Base-by-base conservation (phyloP, 92 coral and sea anemone genomes). In the Zoanthus sansibaricus region DNA sequence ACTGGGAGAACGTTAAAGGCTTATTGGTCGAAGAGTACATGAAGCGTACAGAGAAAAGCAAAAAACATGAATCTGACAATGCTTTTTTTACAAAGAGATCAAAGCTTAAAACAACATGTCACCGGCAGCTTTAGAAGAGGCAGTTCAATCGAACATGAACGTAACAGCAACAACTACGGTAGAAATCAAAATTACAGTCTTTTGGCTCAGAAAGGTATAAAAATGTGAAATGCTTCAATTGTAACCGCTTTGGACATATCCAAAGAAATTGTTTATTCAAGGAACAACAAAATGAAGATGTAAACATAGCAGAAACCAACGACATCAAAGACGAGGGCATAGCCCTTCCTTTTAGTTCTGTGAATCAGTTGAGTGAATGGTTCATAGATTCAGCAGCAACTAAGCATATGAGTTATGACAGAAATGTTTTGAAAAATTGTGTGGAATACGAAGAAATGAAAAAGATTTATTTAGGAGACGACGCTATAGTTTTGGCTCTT, bases 351-450 rank as follows among this genome's bases (percentile, higher is more conserved):
- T 86, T 87, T 20, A 86, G 82, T 21, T 33, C 75, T 5, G 73
- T 31, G 55, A 86, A 86, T 77, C 69, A 42, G 74, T 72, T 55
- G 15, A 54, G 56, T 85, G 49, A 71, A 86, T 90, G 93, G 91
- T 90, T 87, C 69, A 87, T 90, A 45, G 88, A 90, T 78, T 79
- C 78, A 16, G 91, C 84, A 75, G 93, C 90, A 1, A 86, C 90
- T 20, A 90, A 86, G 72, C 90, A 90, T 21, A 90, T 79, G 83
- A 90, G 78, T 46, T 54, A 16, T 18, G 30, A 83, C 62, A 47
- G 12, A 11, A 75, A 31, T 20, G 49, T 16, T 75, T 37, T 86
- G 83, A 20, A 73, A 0, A 56, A 86, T 54, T 86, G 11, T 56
- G 54, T 54, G 48, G 45, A 75, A 13, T 85, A 85, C 71, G 15